These are phyloP conservation scores for Himalopsyche kuldschensis DNA, from an alignment of 2,888 invertebrate species.

Conservation along the genomic window DNA sequence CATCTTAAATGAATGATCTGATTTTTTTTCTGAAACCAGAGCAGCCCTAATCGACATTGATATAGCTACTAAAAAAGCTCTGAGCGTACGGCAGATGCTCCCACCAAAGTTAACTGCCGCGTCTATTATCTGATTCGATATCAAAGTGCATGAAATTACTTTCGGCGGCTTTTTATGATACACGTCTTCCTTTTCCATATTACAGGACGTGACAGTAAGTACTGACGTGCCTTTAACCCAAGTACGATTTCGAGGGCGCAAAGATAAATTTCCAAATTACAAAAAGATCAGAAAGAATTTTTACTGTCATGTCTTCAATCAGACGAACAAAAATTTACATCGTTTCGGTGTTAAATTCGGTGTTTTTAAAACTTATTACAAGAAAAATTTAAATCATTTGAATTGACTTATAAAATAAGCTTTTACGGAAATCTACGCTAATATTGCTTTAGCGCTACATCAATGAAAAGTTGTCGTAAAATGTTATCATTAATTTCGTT, in stretches of 20 bases:
- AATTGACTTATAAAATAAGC: too few species aligned
- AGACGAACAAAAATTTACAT: too few species aligned
- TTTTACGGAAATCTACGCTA: too few species aligned
- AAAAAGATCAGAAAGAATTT: not conserved
- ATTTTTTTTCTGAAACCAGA: too few species aligned
- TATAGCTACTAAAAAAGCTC: not conserved
- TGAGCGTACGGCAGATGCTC: not conserved
- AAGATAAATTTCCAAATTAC: not conserved
- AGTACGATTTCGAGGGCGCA: not conserved
- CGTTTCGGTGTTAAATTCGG: too few species aligned
- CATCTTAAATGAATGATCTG: too few species aligned
- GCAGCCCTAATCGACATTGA: not conserved
- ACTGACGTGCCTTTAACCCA: not conserved
- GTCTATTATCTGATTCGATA: not conserved
- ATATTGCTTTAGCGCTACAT: too few species aligned
- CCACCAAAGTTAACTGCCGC: not conserved
- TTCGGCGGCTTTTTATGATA: not conserved
- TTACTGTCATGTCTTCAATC: too few species aligned
- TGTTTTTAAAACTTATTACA: too few species aligned
- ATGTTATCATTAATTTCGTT: too few species aligned
- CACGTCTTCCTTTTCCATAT: not conserved
- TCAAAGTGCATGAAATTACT: conserved; percentile 6
- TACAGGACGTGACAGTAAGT: not conserved
- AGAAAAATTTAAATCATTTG: too few species aligned
- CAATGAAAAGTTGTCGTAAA: too few species aligned